A percentile compares a stretch with the other conserved stretches of the same genome.
phyloP scores from a whole-genome alignment of 2,888 invertebrate genomes.

The Trissolcus brochymenae region DNA sequence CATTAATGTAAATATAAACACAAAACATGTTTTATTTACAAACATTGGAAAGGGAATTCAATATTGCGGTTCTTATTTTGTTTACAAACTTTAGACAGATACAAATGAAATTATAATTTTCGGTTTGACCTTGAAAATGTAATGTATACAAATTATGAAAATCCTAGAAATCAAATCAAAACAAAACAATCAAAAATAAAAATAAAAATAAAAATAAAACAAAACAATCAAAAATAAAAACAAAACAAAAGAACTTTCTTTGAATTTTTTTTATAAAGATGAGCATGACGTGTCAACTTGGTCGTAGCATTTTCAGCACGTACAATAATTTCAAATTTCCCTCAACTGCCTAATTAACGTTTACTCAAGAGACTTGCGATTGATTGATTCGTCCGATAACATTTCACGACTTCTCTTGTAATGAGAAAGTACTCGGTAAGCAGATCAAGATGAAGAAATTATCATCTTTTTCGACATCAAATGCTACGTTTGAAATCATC shows the following conservation, averaged over 20 bases:
- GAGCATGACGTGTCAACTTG: conserved; percentile 18
- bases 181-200: not conserved
- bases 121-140: no score
- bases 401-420: conserved; percentile 59
- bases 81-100: not conserved
- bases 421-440: conserved; percentile 55
- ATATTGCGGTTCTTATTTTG: no score
- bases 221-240: not conserved
- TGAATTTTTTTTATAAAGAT: conserved; percentile 9
- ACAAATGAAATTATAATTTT: not conserved
- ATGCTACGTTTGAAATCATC: conserved; percentile 55
- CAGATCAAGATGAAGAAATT: conserved; percentile 60
- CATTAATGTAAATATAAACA: no score
- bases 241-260: conserved; percentile 3
- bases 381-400: conserved; percentile 59
- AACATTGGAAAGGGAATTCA: no score
- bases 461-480: conserved; percentile 52
- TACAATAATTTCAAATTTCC: conserved; percentile 43
- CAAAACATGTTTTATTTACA: no score
- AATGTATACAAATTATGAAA: not conserved
- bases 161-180: not conserved
- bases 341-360: conserved; percentile 55
- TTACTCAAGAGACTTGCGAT: conserved; percentile 51
- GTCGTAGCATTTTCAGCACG: conserved; percentile 21
- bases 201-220: not conserved